phyloP scores from a whole-genome alignment of 2,797 vertebrate species.

The Danio kyathit region DNA sequence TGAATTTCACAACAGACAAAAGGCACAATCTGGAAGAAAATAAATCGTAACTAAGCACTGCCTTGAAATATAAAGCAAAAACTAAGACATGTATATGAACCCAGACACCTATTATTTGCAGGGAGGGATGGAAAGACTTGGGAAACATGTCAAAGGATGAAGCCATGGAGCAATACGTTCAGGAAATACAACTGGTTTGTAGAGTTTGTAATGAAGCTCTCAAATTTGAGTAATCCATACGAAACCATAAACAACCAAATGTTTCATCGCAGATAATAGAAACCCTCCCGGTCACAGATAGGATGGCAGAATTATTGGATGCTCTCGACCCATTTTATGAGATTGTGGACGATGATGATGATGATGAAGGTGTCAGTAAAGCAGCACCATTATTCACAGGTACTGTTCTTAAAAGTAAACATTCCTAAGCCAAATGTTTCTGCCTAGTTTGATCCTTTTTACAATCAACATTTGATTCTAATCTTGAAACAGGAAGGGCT shows the following conservation, averaged over 20 bases:
- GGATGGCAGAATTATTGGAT: slow-evolving; percentile 90
- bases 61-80: not conserved
- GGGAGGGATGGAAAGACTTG: slow-evolving; percentile 95
- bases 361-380: slow-evolving; percentile 31
- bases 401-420: not conserved
- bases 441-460: slow-evolving; percentile 16
- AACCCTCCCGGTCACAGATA: slow-evolving; percentile 92
- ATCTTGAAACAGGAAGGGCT: slow-evolving; percentile 81
- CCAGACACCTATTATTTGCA: slow-evolving; percentile 67
- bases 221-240: not conserved
- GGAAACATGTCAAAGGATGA: slow-evolving; percentile 93
- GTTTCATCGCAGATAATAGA: slow-evolving; percentile 90
- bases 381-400: slow-evolving; percentile 56
- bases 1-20: too few species aligned
- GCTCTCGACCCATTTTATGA: slow-evolving; percentile 93
- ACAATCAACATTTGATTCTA: slow-evolving; percentile 73
- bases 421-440: not conserved
- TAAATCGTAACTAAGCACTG: too few species aligned
- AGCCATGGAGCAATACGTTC: slow-evolving; percentile 95
- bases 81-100: not conserved
- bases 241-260: not conserved
- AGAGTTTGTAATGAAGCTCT: not conserved
- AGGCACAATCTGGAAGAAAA: too few species aligned
- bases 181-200: slow-evolving; percentile 95
- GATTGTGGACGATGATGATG: slow-evolving; percentile 83